Evolutionary conservation across 2,113 vertebrate species (phyloP).

Genomic region (Podocnemis expansa): DNA sequence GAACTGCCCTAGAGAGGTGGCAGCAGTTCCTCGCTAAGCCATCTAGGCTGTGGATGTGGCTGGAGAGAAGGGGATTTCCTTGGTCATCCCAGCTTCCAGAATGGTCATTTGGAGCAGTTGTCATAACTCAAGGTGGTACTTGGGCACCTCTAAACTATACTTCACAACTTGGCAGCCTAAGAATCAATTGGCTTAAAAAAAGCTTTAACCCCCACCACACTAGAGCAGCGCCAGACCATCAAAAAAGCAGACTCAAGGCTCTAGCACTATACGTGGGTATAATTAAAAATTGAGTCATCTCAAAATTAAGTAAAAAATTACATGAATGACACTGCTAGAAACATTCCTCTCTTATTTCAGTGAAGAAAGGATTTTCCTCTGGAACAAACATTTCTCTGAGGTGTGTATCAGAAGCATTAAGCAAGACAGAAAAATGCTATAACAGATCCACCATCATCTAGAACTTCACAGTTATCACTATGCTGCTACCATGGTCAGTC

Average conservation of each 20-base stretch:
- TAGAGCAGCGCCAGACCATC: neutral
- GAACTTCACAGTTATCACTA: neutral
- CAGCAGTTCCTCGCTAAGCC: neutral
- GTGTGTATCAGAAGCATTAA: neutral
- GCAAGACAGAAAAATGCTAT: neutral
- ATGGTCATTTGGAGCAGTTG: neutral
- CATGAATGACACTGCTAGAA: neutral
- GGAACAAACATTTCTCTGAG: neutral
- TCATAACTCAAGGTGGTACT: neutral
- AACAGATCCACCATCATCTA: neutral
- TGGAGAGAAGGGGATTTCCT: neutral
- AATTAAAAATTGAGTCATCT: neutral
- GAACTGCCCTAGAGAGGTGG: neutral
- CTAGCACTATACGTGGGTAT: neutral
- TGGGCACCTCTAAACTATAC: fast-evolving
- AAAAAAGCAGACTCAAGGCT: neutral
- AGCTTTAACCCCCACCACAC: neutral
- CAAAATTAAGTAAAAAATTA: neutral
- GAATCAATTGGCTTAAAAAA: neutral
- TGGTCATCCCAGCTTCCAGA: neutral
- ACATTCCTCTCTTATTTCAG: neutral
- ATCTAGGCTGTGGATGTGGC: neutral
- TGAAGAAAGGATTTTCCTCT: neutral
- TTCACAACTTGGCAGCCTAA: neutral
- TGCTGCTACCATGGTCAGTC: neutral